phyloP scores from a whole-genome alignment of 2,113 vertebrate genomes.

The Melanocharis versteri region DNA sequence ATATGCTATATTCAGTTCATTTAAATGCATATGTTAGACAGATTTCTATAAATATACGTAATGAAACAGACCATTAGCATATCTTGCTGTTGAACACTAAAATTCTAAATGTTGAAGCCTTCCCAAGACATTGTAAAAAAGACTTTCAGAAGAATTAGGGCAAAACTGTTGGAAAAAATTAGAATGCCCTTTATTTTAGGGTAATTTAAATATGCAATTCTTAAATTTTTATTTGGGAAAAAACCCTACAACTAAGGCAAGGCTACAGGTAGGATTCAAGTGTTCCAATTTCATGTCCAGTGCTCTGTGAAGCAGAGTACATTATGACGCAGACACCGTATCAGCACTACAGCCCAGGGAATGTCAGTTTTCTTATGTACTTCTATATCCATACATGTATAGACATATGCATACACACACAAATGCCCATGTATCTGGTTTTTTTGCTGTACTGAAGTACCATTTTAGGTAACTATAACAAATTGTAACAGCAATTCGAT shows the following conservation, averaged over 20 bases:
- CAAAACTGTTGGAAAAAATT: neutral
- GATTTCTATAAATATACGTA: neutral
- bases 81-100: neutral
- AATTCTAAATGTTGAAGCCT: neutral
- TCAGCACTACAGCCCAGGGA: neutral
- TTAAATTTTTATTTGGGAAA: neutral
- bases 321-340: fast-evolving
- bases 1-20: neutral
- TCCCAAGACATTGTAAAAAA: neutral
- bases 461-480: neutral
- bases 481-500: neutral
- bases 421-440: neutral
- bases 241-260: neutral
- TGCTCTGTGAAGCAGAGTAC: neutral
- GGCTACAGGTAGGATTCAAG: neutral
- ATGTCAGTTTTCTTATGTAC: neutral
- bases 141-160: neutral
- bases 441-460: neutral
- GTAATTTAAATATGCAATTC: neutral
- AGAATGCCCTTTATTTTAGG: neutral
- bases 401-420: no score
- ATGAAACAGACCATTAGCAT: neutral
- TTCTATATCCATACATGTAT: neutral
- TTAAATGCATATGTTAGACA: neutral
- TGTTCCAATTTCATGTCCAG: neutral